Base-by-base conservation (phyloP, 1,140 invertebrate species). In the Drosophila trapezifrons region DNA sequence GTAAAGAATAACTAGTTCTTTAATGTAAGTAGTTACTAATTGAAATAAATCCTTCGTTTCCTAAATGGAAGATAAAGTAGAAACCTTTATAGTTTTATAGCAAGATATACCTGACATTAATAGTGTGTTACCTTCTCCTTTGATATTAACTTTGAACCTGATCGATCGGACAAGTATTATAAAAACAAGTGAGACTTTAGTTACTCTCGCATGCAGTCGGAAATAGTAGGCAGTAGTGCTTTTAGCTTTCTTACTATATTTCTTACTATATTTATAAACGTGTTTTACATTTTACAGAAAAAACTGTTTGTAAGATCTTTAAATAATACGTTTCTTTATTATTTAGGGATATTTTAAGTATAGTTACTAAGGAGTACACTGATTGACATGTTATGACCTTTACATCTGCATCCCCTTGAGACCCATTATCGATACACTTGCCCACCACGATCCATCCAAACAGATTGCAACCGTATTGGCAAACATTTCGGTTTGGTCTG, bases 401-500 rank as follows among this genome's bases (percentile, higher is more conserved):
- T 4, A 13, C 12, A 29, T 47, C 22, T 18, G 2, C 25, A 38
- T 40, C 42, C 35, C 35, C 35, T 17, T 10, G n/a, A 6, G 42
- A 35, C 27, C 8, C 43, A 71, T 58, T 71, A 9, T 17, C 15
- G 20, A 32, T n/a, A 47, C 63, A 60, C 55, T 66, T 45, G 62
- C 62, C 18, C 65, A 57, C 55, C 71, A 54, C n/a, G 62, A 76
- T 22, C 58, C 25, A 38, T 72, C 46, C 51, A 57, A 76, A 76
- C 58, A 72, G 42, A 45, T 70, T 70, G 43, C 69, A 58, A 47
- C 35, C 56, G 27, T 89, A 82, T 87, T 87, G 76, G 66, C 72
- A 87, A 87, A 87, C 80, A 87, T 71, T 83, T 87, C 51, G 83
- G 84, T 86, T 86, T 87, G 63, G 65, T 70, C 60, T 83, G 64